These are phyloP conservation scores for Timema cristinae DNA, from an alignment of 2,888 invertebrate genomes.

Conservation along the genomic window DNA sequence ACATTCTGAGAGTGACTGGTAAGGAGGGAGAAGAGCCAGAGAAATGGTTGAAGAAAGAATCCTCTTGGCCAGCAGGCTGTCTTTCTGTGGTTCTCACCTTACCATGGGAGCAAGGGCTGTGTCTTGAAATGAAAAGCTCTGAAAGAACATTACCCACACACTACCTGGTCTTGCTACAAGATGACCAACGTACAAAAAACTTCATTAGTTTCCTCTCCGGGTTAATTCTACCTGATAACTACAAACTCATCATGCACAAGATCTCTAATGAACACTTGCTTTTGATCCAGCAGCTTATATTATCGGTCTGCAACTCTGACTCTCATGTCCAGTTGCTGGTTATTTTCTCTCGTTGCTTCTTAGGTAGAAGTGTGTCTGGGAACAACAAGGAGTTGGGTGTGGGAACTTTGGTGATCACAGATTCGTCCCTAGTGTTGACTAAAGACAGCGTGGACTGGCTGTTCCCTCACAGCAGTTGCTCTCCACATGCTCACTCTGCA, in stretches of 20 bases:
- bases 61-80: slow-evolving; percentile 8
- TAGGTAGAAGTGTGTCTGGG: not conserved
- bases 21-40: slow-evolving; percentile 45
- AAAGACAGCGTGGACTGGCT: slow-evolving; percentile 50
- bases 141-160: slow-evolving; percentile 19
- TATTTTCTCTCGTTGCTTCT: slow-evolving; percentile 3
- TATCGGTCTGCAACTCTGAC: slow-evolving; percentile 11
- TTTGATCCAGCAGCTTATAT: slow-evolving; percentile 13
- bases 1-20: slow-evolving; percentile 50
- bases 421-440: slow-evolving; percentile 47
- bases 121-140: slow-evolving; percentile 6
- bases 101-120: slow-evolving; percentile 46
- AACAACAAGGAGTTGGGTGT: slow-evolving; percentile 10
- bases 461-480: slow-evolving; percentile 39
- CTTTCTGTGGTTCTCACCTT: slow-evolving; percentile 48
- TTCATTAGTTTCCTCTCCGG: slow-evolving; percentile 47
- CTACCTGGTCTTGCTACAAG: slow-evolving; percentile 48
- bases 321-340: not conserved
- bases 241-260: not conserved
- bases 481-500: slow-evolving; percentile 41
- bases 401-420: slow-evolving; percentile 42
- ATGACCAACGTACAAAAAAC: slow-evolving; percentile 51
- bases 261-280: slow-evolving; percentile 3
- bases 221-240: not conserved
- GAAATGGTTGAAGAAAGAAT: slow-evolving; percentile 42